Evolutionary conservation across 1,140 invertebrate genomes (phyloP), one percentile per base, ranked within the genome.

Genomic region (Scaptomyza hsui): DNA sequence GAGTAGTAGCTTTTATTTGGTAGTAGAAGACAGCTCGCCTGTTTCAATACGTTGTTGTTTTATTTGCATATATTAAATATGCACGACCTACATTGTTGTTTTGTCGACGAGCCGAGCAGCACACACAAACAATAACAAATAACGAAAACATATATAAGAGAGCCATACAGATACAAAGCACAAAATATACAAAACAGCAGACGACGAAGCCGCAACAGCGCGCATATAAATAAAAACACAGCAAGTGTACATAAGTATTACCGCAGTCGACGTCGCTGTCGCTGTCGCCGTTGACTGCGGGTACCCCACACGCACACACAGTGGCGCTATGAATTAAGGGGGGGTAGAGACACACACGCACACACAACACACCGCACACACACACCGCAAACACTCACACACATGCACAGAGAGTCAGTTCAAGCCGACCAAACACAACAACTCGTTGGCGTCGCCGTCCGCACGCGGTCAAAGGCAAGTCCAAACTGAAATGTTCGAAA

Each of bases 61-160:
- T 88, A 78, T 86, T 86, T 86, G 78, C 82, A 81, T 88, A 88
- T 75, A 79, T 76, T 86, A 57, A 80, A 85, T 85, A 86, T 85
- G 81, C 81, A 77, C 81, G 81, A 85, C 81, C 81, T 75, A 86
- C 81, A 85, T 83, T 79, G 75, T 78, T 81, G 72, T 75, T 69
- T 78, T 65, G 32, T 55, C 60, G 39, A 60, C 49, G 53, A 55
- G 49, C 55, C 48, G 39, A n/a, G 7, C 26, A 12, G 32, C 32
- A 37, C 77, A 41, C 72, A 72, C 75, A 75, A 75, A 72, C 73
- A 78, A 62, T 62, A 52, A 67, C 71, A 76, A 68, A 69, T 56
- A 73, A 37, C 45, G 61, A 77, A 52, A 41, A 67, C 52, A 56
- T 45, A 78, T 71, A 71, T 26, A 75, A 63, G 61, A 12, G n/a